Evolutionary conservation across 1,140 invertebrate species (phyloP), one percentile per base, ranked within the genome.

Genomic region (Neotoxoptera formosana): DNA sequence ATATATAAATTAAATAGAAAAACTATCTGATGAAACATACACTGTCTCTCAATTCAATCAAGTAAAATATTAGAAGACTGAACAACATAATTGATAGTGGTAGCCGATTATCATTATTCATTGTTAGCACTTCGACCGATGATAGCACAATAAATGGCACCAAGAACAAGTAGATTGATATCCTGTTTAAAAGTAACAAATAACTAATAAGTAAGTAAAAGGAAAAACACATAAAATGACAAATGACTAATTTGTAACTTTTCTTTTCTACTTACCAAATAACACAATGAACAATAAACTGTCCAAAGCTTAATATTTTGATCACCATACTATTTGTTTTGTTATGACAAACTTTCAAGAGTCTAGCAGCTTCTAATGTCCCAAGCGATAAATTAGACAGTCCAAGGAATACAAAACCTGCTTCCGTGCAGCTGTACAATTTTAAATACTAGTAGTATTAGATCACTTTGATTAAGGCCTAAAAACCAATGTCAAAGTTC

Each of bases 361-460:
- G 91, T 41, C 91, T 84, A 23, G 91, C 91, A 84, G 48, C 76
- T 86, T 93, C 91, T 23, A 93, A 93, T 53, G 91, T 93, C 4
- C 91, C 91, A 25, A 93, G 91, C 25, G 91, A 93, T 84, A 93
- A 34, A 56, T 93, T 93, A 30, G 91, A 84, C n/a, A 93, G n/a
- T 7, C 91, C 91, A 56, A 93, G 91, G 34, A 93, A 93, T 86
- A 93, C 76, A 93, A 93, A 93, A 41, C 91, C 91, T 47, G 91
- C 91, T 93, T 93, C 91, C n/a, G 81, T 53, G n/a, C 91, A 93
- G 14, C 91, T 93, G 34, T 17, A 93, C 7, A 93, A 93, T 41
- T 92, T 92, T 83, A 92, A 92, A 92, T n/a, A 83, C 45, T 92
- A 92, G 21, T 92, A 84, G 47, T 91, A 47, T 91, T 91, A 91